These are phyloP conservation scores for Heteropelma amictum DNA, from an alignment of 2,888 invertebrate genomes.

Conservation along the genomic window DNA sequence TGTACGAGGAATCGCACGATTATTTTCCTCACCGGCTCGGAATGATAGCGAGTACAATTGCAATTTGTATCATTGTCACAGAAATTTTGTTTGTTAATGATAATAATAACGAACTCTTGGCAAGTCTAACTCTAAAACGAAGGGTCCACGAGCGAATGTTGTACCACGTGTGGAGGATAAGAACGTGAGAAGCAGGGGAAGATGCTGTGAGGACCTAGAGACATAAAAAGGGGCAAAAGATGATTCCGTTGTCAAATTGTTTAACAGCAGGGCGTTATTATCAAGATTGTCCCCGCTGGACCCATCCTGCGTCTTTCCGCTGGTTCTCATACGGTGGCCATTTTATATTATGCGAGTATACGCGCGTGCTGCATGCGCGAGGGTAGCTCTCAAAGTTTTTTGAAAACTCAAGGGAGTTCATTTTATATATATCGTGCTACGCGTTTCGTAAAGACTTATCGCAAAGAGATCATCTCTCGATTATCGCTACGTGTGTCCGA, in stretches of 20 bases:
- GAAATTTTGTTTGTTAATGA: too few relatives aligned
- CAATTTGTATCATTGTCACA: too few relatives aligned
- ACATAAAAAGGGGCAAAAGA: constrained; percentile 58
- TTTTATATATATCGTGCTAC: constrained; percentile 26
- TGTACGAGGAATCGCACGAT: too few relatives aligned
- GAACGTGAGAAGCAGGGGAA: not conserved
- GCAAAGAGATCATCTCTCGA: constrained; percentile 57
- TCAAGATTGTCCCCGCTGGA: constrained; percentile 68
- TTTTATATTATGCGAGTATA: not conserved
- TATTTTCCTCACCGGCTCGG: too few relatives aligned
- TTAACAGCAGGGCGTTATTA: constrained; percentile 71
- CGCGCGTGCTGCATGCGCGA: not conserved
- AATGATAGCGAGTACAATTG: too few relatives aligned
- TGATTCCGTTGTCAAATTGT: constrained; percentile 73
- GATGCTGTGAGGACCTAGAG: not conserved
- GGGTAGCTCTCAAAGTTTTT: constrained; percentile 5
- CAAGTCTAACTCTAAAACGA: constrained; percentile 29
- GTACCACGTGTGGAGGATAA: not conserved
- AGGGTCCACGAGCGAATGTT: too few relatives aligned
- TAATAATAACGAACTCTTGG: too few relatives aligned
- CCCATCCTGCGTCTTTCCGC: constrained; percentile 32
- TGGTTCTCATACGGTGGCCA: constrained; percentile 5
- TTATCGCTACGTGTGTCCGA: constrained; percentile 48
- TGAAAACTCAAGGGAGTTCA: constrained; percentile 28
- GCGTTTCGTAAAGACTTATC: constrained; percentile 46